Evolutionary conservation across 2,113 vertebrate species (phyloP).

Genomic region (Trogon surrucura): DNA sequence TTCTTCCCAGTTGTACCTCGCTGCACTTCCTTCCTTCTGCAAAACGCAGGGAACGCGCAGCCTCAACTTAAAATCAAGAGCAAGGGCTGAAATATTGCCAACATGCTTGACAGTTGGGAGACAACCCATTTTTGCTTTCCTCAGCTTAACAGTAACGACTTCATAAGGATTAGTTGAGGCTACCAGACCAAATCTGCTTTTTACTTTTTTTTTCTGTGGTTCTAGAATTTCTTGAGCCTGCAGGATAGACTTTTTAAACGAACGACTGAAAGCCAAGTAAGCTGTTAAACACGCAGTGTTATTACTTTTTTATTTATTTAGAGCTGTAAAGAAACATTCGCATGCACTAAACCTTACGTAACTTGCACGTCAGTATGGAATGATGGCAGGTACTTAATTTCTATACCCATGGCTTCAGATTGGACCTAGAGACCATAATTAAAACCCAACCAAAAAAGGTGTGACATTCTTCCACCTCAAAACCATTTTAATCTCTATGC

Average conservation of each 20-base stretch:
- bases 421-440: not conserved
- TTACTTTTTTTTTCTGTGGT: not conserved
- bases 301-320: not conserved
- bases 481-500: not conserved
- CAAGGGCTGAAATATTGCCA: not conserved
- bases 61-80: not conserved
- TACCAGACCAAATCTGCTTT: not conserved
- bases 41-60: not conserved
- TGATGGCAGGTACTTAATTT: not conserved
- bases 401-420: not conserved
- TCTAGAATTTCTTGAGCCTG: not conserved
- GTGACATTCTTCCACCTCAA: not conserved
- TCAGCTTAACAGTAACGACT: not conserved
- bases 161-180: not conserved
- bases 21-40: not conserved
- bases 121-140: not conserved
- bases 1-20: not conserved
- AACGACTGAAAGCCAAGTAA: not conserved
- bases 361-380: not conserved
- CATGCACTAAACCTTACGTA: not conserved
- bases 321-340: not conserved
- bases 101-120: not conserved
- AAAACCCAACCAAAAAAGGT: not conserved
- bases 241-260: accelerated
- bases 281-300: not conserved